These are phyloP conservation scores for Lethrus apterus DNA, from an alignment of 1,140 invertebrate species.

Conservation along the genomic window DNA sequence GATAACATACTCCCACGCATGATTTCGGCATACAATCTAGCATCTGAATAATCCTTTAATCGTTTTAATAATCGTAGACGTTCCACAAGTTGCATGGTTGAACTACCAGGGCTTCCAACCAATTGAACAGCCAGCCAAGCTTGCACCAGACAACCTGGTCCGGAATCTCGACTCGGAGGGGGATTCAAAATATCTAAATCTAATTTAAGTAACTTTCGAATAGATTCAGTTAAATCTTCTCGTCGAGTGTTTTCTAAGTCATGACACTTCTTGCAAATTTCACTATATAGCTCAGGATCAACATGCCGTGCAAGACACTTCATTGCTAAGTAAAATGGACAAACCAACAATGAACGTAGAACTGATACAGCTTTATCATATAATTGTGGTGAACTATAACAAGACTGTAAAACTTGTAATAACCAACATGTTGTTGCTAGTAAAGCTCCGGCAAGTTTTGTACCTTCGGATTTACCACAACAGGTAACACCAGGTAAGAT, in stretches of 20 bases:
- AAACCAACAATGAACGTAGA: slow-evolving; percentile 61
- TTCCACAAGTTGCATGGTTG: slow-evolving; percentile 68
- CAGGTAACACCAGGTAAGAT: slow-evolving; percentile 60
- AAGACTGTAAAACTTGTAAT: slow-evolving; percentile 65
- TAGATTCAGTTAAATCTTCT: slow-evolving; percentile 43
- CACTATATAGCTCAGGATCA: slow-evolving; percentile 46
- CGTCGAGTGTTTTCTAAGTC: slow-evolving; percentile 51
- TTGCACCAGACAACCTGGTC: slow-evolving; percentile 67
- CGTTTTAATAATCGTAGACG: slow-evolving; percentile 76
- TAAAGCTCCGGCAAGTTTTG: slow-evolving; percentile 64
- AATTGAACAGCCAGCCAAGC: slow-evolving; percentile 62
- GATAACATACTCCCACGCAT: slow-evolving; percentile 82
- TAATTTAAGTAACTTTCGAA: slow-evolving; percentile 52
- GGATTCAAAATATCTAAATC: slow-evolving; percentile 54
- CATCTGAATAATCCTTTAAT: slow-evolving; percentile 61
- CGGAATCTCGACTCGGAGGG: slow-evolving; percentile 51
- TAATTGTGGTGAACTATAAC: slow-evolving; percentile 45
- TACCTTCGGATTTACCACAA: slow-evolving; percentile 75
- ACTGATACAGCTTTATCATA: slow-evolving; percentile 63
- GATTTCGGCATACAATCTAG: slow-evolving; percentile 78
- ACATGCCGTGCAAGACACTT: slow-evolving; percentile 65
- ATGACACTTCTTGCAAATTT: slow-evolving; percentile 65
- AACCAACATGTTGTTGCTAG: slow-evolving; percentile 74
- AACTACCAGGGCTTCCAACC: slow-evolving; percentile 64
- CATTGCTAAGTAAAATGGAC: slow-evolving; percentile 73